These are phyloP conservation scores for Vanacampus margaritifer DNA, from an alignment of 2,113 vertebrate genomes.

Conservation along the genomic window DNA sequence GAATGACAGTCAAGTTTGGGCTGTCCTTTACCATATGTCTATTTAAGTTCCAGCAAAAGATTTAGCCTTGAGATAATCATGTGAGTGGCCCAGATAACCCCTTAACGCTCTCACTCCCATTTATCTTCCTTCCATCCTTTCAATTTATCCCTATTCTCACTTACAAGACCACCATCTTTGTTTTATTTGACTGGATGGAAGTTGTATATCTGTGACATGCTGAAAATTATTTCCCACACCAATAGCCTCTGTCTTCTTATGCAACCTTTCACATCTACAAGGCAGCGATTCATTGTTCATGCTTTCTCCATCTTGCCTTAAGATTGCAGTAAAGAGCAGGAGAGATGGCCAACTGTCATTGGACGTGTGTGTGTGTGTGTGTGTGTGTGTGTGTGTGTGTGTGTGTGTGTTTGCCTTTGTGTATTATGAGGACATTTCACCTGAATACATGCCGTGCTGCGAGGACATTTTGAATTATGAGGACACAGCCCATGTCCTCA, in stretches of 20 bases:
- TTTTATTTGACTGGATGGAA: slow-evolving; percentile 52
- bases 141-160: slow-evolving; percentile 12
- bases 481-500: too few species aligned
- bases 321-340: slow-evolving; percentile 33
- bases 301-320: slow-evolving; percentile 11
- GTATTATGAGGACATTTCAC: too few species aligned
- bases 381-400: background rate
- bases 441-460: too few species aligned
- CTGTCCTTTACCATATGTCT: slow-evolving; percentile 4
- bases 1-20: slow-evolving; percentile 10
- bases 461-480: too few species aligned
- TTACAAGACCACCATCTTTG: slow-evolving; percentile 14
- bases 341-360: slow-evolving; percentile 25
- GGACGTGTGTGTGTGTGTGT: slow-evolving; percentile 25
- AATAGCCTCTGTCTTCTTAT: slow-evolving; percentile 50
- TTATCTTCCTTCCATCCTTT: background rate
- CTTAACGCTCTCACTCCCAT: background rate
- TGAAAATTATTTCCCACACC: slow-evolving; percentile 72
- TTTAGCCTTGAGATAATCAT: background rate
- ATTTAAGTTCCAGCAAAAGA: background rate
- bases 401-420: too few species aligned
- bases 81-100: background rate
- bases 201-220: slow-evolving; percentile 49
- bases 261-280: slow-evolving; percentile 45
- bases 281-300: slow-evolving; percentile 52